phyloP scores from a whole-genome alignment of 1,140 invertebrate genomes.

The Lepidurus apus region DNA sequence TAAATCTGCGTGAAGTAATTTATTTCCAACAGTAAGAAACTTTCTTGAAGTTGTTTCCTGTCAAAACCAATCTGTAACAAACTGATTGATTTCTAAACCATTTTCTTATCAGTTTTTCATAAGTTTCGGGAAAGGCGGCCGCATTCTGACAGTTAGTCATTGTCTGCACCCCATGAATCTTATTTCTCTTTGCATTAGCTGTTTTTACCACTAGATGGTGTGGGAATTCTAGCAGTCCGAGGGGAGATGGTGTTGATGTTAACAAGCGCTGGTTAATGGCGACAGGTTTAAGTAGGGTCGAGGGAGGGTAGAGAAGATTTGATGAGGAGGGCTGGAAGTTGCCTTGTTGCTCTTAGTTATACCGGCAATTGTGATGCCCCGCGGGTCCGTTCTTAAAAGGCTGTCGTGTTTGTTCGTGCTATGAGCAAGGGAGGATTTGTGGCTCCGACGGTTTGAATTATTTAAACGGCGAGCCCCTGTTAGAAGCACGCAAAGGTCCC shows the following conservation, averaged over 20 bases:
- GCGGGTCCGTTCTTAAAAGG: neutral
- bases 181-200: neutral
- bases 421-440: neutral
- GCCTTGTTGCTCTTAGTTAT: neutral
- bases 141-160: neutral
- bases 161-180: neutral
- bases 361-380: neutral
- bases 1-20: neutral
- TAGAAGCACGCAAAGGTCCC: neutral
- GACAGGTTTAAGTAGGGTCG: neutral
- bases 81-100: neutral
- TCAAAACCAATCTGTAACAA: neutral
- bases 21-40: neutral
- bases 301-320: neutral
- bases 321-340: neutral
- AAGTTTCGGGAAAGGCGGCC: too few relatives aligned
- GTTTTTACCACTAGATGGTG: neutral
- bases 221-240: neutral
- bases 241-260: neutral
- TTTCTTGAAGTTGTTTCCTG: neutral
- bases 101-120: neutral
- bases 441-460: neutral
- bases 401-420: constrained; percentile 2
- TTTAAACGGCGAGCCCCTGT: constrained; percentile 14
- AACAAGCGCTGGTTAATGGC: neutral